Evolutionary conservation across 2,113 vertebrate species (phyloP).

Genomic region (Nettapus auritus): DNA sequence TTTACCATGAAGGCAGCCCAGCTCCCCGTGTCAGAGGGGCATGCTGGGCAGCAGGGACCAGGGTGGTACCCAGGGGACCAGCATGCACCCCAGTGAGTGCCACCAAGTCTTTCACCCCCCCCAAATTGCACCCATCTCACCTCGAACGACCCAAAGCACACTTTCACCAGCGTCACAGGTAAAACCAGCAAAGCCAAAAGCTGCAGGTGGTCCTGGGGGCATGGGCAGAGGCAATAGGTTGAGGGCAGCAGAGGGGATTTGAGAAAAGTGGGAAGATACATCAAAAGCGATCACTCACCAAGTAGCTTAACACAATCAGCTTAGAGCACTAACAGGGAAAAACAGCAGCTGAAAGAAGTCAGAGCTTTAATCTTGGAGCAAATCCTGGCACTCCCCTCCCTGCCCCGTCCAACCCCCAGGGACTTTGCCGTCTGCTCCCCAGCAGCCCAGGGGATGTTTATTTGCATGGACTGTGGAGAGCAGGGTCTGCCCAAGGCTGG

Average conservation of each 20-base stretch:
- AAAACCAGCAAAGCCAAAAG: neutral
- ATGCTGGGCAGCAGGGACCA: fast-evolving
- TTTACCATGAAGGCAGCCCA: fast-evolving
- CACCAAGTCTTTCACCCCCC: neutral
- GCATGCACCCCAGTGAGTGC: too few relatives aligned
- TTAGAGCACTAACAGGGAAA: neutral
- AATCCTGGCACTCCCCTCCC: neutral
- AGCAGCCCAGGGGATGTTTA: neutral
- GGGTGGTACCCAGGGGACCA: neutral
- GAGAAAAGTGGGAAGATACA: neutral
- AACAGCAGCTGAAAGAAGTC: fast-evolving
- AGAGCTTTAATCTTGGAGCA: neutral
- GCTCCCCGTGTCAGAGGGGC: fast-evolving
- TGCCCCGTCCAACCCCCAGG: neutral
- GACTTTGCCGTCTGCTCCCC: neutral
- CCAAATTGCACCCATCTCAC: neutral
- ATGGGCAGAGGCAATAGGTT: fast-evolving
- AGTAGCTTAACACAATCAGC: fast-evolving
- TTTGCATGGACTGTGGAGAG: fast-evolving
- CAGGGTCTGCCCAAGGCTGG: neutral
- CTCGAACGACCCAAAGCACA: neutral
- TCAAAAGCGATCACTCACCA: fast-evolving
- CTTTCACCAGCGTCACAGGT: fast-evolving
- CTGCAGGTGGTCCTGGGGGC: neutral
- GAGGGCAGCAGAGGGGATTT: fast-evolving